Evolutionary conservation across 2,113 vertebrate genomes (phyloP).

Genomic region (Tenrec ecaudatus): DNA sequence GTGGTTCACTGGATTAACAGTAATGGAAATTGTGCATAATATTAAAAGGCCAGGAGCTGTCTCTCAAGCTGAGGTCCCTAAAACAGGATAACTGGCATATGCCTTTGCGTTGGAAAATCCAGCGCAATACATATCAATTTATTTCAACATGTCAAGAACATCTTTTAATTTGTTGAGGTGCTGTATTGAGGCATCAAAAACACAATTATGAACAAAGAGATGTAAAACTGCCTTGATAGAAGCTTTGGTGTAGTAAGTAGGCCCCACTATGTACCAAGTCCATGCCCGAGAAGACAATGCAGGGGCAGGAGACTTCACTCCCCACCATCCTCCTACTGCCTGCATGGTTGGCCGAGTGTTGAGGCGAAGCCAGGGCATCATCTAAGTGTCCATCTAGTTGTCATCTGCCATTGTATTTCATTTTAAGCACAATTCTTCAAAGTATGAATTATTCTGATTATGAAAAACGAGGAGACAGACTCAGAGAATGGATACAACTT

Average conservation of each 20-base stretch:
- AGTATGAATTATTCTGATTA: neutral
- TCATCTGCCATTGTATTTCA: neutral
- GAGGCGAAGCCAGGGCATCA: too few relatives aligned
- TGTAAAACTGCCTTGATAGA: neutral
- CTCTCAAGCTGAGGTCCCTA: too few relatives aligned
- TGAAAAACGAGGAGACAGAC: neutral
- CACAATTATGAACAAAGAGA: neutral
- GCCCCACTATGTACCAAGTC: neutral
- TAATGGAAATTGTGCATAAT: too few relatives aligned
- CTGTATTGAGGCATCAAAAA: neutral
- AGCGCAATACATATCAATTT: slow-evolving; percentile 11
- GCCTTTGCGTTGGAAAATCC: neutral
- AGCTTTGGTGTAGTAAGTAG: neutral
- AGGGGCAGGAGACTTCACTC: neutral
- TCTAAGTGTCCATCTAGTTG: accelerated
- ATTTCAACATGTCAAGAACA: neutral
- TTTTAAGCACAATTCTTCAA: neutral
- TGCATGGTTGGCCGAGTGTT: neutral
- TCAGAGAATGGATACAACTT: neutral
- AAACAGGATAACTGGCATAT: neutral
- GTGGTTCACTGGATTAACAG: too few relatives aligned
- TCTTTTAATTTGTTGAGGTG: neutral
- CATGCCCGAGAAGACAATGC: neutral
- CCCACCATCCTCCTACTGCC: accelerated
- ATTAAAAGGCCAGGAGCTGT: too few relatives aligned